Evolutionary conservation across 2,888 invertebrate genomes (phyloP).

Genomic region (Choristoneura rosaceana): DNA sequence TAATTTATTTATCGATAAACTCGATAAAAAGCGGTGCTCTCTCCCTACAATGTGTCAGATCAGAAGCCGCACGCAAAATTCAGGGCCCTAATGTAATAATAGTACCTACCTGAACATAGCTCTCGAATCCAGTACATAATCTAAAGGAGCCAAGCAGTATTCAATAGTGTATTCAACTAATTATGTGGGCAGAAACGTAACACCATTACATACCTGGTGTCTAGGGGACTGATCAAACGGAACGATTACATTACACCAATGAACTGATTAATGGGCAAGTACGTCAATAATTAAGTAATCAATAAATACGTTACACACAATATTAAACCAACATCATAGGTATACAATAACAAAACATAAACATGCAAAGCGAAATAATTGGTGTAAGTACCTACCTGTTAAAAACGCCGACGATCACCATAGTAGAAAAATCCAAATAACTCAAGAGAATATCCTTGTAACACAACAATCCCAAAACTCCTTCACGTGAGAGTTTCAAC

Average conservation of each 20-base stretch:
- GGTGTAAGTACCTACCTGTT: constrained; percentile 77
- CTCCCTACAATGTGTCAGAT: too few relatives aligned
- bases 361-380: constrained; percentile 5
- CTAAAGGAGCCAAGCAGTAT: not conserved
- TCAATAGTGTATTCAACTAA: constrained; percentile 12
- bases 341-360: constrained; percentile 7
- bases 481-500: constrained; percentile 59
- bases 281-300: constrained; percentile 19
- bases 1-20: too few relatives aligned
- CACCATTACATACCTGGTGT: constrained; percentile 30
- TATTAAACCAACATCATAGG: constrained; percentile 5
- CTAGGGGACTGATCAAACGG: constrained; percentile 36
- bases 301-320: not conserved
- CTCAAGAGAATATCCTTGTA: constrained; percentile 24
- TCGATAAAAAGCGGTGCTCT: too few relatives aligned
- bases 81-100: too few relatives aligned
- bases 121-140: not conserved
- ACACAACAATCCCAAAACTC: constrained; percentile 58
- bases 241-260: constrained; percentile 41
- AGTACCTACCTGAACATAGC: not conserved
- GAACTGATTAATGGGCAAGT: constrained; percentile 19
- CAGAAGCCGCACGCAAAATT: too few relatives aligned
- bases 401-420: constrained; percentile 84
- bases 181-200: constrained; percentile 38
- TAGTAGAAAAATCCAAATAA: constrained; percentile 74